These are phyloP conservation scores for Plagiodera versicolora DNA, from an alignment of 2,888 invertebrate genomes.

Conservation along the genomic window DNA sequence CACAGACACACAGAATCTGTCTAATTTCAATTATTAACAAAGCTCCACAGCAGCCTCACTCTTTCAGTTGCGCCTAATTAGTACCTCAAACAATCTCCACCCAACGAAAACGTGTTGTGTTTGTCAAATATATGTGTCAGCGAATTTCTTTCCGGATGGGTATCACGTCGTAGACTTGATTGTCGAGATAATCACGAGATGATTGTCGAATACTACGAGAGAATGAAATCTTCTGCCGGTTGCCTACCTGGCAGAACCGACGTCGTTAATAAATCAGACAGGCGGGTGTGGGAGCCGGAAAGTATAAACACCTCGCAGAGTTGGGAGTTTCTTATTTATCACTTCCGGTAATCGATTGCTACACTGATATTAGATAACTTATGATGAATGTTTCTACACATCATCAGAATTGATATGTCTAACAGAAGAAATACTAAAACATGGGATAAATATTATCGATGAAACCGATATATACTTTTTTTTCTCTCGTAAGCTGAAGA, in stretches of 20 bases:
- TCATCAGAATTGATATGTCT: background rate
- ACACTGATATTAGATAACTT: background rate
- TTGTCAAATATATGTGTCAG: conserved; percentile 19
- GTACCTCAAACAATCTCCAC: conserved; percentile 13
- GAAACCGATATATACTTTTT: too few species aligned
- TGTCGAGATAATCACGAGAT: conserved; percentile 23
- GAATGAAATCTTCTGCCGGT: conserved; percentile 4
- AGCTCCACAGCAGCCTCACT: background rate
- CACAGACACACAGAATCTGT: background rate
- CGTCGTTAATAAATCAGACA: background rate
- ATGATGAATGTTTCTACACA: background rate
- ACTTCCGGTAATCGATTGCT: background rate
- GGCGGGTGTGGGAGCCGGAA: background rate
- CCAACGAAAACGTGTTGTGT: conserved; percentile 22
- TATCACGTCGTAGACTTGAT: conserved; percentile 22
- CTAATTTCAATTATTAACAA: conserved; percentile 1
- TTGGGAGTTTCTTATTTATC: background rate
- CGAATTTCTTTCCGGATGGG: conserved; percentile 17
- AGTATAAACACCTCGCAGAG: background rate
- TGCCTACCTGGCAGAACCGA: conserved; percentile 9
- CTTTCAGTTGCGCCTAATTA: conserved; percentile 11
- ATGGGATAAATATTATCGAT: too few species aligned
- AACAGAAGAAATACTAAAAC: background rate
- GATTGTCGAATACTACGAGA: conserved; percentile 19
- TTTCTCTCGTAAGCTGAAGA: too few species aligned